Evolutionary conservation across 1,140 invertebrate genomes (phyloP).

Genomic region (Leptonema lineaticorne): DNA sequence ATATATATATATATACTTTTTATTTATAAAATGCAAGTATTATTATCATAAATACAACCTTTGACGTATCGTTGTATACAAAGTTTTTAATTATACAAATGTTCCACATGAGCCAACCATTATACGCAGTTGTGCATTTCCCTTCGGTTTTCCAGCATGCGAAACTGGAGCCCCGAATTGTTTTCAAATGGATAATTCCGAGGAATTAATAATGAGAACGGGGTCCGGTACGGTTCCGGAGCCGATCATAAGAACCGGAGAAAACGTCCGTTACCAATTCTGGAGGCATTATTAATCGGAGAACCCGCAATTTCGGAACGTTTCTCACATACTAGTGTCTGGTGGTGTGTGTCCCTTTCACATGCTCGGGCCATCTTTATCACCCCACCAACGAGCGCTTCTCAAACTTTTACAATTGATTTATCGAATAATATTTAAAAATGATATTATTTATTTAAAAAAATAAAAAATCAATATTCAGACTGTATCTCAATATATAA

Average conservation of each 20-base stretch:
- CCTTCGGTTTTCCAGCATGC: not conserved
- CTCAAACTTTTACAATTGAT: too few species aligned
- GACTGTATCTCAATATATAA: too few species aligned
- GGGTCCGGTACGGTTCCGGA: not conserved
- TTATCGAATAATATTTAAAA: too few species aligned
- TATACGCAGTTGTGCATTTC: not conserved
- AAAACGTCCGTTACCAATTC: not conserved
- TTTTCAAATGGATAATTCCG: slow-evolving; percentile 14
- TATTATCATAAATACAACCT: too few species aligned
- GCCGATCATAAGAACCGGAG: slow-evolving; percentile 11
- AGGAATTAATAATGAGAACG: slow-evolving; percentile 2
- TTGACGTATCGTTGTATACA: not conserved
- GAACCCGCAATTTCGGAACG: slow-evolving; percentile 18
- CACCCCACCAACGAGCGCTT: too few species aligned
- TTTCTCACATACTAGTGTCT: too few species aligned
- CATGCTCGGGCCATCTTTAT: too few species aligned
- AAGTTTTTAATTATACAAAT: not conserved
- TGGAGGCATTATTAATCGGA: slow-evolving; percentile 24
- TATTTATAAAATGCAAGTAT: too few species aligned
- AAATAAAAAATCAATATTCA: too few species aligned
- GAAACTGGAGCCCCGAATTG: not conserved
- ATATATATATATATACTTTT: too few species aligned
- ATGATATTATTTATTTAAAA: too few species aligned
- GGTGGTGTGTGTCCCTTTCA: too few species aligned
- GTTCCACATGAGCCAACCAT: not conserved